Evolutionary conservation across 1,140 invertebrate species (phyloP).

Genomic region (Maconellicoccus hirsutus): DNA sequence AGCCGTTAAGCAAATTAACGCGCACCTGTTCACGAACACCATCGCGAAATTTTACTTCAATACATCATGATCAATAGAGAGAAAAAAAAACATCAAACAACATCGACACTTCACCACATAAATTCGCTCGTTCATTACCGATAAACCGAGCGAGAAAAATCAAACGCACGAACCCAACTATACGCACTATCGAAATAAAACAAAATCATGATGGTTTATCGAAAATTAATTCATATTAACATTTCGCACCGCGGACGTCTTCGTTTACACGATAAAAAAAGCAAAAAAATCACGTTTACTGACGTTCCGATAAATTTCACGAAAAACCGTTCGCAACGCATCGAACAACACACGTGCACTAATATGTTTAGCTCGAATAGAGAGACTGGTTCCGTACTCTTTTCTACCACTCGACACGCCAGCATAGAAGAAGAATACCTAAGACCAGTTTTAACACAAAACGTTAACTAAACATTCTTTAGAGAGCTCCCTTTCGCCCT

Average conservation of each 20-base stretch:
- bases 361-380: background rate
- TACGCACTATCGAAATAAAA: background rate
- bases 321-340: background rate
- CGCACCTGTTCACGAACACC: constrained; percentile 20
- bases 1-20: constrained; percentile 11
- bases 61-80: background rate
- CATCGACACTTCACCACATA: background rate
- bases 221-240: background rate
- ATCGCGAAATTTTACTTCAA: constrained; percentile 16
- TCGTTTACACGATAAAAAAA: background rate
- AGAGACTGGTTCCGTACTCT: constrained; percentile 14
- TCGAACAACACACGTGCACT: constrained; percentile 21
- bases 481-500: background rate
- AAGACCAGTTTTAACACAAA: constrained; percentile 20
- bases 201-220: background rate
- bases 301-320: background rate
- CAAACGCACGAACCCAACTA: background rate
- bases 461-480: constrained; percentile 16
- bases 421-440: background rate
- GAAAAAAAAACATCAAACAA: background rate
- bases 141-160: background rate
- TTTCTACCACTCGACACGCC: constrained; percentile 19
- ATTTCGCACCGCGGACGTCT: background rate
- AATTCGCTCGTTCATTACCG: background rate
- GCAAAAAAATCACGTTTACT: background rate